Base-by-base conservation (phyloP, 2,113 vertebrate genomes). In the Myocastor coypus region DNA sequence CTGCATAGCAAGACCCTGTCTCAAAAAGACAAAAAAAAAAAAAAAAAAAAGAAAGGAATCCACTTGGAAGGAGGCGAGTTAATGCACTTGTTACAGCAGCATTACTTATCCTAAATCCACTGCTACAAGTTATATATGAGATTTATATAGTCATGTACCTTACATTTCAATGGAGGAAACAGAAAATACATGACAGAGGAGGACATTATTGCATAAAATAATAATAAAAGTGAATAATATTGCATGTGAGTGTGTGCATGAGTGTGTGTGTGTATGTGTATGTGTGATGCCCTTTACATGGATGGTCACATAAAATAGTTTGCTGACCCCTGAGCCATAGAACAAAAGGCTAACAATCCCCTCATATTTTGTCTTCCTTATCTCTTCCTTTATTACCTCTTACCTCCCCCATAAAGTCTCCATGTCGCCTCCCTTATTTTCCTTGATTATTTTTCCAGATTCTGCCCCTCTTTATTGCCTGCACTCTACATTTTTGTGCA, bases 391-490 rank as follows among this genome's bases (percentile, higher is more conserved):
- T 78, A 42, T 85, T 32, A 6, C 68, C 24, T 71, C 52, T 77
- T 84, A 24, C 42, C 37, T 50, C 30, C 46, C 24, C 63, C 46
- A 61, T 57, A 19, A 50, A 28, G 16, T 85, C 61, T 88, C 22
- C 84, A 28, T 83, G 61, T 57, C 37, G 73, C n/a, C 26, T 81
- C 46, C 61, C 26, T 92, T 96, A n/a, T 16, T 92, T 20, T 87
- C 46, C 30, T 78, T n/a, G 30, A 94, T 55, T 66, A 37, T 71
- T 89, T 96, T 57, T 87, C 86, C 6, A 42, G 28, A 86, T 63
- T 80, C 34, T 83, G 2, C 46, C 52, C 37, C 90, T 69, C 40
- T 86, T 97, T 95, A 75, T 92, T 93, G 66, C 68, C 59, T 55
- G 59, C 14, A 77, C 14, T 90, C 37, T 59, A 73, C 46, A 92